Base-by-base conservation (phyloP, 2,888 invertebrate species). In the Microdon myrmicae region DNA sequence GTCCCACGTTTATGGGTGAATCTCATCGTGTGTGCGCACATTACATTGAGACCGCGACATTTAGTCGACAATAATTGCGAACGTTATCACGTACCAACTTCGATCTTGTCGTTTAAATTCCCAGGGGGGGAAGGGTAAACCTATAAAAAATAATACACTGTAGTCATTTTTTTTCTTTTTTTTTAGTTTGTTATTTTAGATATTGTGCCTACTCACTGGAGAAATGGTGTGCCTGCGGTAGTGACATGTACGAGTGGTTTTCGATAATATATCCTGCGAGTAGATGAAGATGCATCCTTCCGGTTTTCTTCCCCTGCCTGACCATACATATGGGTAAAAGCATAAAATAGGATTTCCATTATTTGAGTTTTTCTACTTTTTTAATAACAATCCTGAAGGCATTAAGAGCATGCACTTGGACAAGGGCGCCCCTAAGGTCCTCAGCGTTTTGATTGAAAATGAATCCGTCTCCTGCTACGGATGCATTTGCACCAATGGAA, bases 281-380 rank as follows among this genome's bases (percentile, higher is more conserved):
- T 9, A 26, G 2, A 17, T 7, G 14, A 17, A 28, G 31, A 10
- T 19, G 23, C 28, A 61, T 61, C 31, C 49, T 61, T 34, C 34
- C 49, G 54, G 34, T 14, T 12, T 47, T 48, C 25, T 44, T 41
- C 25, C 25, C 19, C 31, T 37, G 51, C 35, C 41, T 34, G 39
- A 28, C 51, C 45, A 37, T 35, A 14, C 37, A 51, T 47, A n/a
- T n/a, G 53, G 58, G 43, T 58, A 64, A 58, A 53, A 58, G 64
- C 37, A 49, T 61, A 34, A 61, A 61, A 61, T 61, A 39, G 49
- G 61, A 58, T 64, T 64, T 34, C 58, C 64, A 64, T 64, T 64
- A 64, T 58, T 56, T 51, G 22, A 8, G 23, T 22, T 19, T 48
- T 48, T 37, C 17, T n/a, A n/a, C n/a, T n/a, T n/a, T n/a, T n/a